Evolutionary conservation across 2,797 vertebrate species (phyloP), one percentile per base, ranked within the genome.

Genomic region (Typhlichthys eigenmanni): DNA sequence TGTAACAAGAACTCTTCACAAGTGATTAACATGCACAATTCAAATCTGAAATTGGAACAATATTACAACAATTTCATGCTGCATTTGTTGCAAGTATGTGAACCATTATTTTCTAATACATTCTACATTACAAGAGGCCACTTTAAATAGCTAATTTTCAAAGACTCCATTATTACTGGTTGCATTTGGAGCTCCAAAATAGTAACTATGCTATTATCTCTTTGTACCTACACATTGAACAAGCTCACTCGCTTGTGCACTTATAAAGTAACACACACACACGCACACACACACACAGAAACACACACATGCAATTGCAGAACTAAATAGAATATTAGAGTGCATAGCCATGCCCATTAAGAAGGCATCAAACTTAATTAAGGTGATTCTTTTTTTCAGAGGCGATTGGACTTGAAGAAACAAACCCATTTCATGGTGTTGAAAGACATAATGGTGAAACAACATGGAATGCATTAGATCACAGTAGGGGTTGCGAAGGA

Each of bases 381-480:
- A 80, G 80, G 80, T 82, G 61, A 64, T 59, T 29, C 13, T 58
- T 55, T 62, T 66, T 77, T 62, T 79, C 79, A 75, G 65, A 78
- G 74, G 63, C 70, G 55, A 72, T 80, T 78, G 74, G 79, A 78
- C 60, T 32, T 56, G 69, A 83, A 49, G 59, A 83, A 87, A 85
- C 57, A 66, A 84, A 83, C 67, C 83, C 48, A 79, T 89, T 85
- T 89, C 78, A 86, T 71, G 74, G 85, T 83, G 68, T 84, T 83
- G 60, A 87, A 74, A 80, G 78, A 82, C 71, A 60, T 57, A 69
- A 85, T 87, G 80, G 79, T 78, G 66, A 78, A 83, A 65, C 78
- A 79, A 89, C 68, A 83, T 86, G 89, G 89, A 92, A 92, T 92
- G 90, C 86, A 86, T 91, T 85, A 87, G 84, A 85, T 89, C 87